Evolutionary conservation across 1,140 invertebrate genomes (phyloP), one percentile per base, ranked within the genome.

Genomic region (Dendrolimus punctatus): DNA sequence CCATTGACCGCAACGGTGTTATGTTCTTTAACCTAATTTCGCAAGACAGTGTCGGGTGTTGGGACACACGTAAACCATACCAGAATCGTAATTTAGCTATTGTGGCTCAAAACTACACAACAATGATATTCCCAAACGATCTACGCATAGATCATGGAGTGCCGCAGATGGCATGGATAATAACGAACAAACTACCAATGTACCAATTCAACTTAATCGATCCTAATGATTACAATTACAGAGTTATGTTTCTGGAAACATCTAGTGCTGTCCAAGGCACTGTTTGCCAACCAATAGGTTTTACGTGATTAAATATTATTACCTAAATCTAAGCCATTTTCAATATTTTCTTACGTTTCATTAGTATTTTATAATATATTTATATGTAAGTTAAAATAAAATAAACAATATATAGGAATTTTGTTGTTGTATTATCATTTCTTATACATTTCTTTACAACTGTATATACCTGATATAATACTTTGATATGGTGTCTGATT

Each of bases 21-120:
- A 91, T 95, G 90, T 95, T 94, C 79, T 95, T 91, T 67, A 94
- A 94, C 67, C 90, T 95, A 77, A 91, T 95, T 39, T 91, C 92
- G 8, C 87, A 88, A 41, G 91, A 94, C 71, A 91, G 92, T 45
- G 89, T 95, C 6, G 94, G 92, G 55, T 95, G 94, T 76, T 95
- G 94, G 94, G 91, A 95, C 66, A 93, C 92, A 4, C 84, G 89
- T 3, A 94, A 93, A 60, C 90, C 92, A 4, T 93, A 94, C 58
- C 88, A 84, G 51, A 87, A 89, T 6, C 68, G 86, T 4, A 93
- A 93, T 77, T 77, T 93, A 53, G 90, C 89, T 5, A 85, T 94
- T 2, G 77, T 94, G 5, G 91, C 91, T 1, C 66, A 85, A n/a
- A 90, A 90, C 61, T 89, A 88, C 38, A 73, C 82, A n/a, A 90